Evolutionary conservation across 2,797 vertebrate genomes (phyloP).

Genomic region (Melanotaenia parkinsoni): DNA sequence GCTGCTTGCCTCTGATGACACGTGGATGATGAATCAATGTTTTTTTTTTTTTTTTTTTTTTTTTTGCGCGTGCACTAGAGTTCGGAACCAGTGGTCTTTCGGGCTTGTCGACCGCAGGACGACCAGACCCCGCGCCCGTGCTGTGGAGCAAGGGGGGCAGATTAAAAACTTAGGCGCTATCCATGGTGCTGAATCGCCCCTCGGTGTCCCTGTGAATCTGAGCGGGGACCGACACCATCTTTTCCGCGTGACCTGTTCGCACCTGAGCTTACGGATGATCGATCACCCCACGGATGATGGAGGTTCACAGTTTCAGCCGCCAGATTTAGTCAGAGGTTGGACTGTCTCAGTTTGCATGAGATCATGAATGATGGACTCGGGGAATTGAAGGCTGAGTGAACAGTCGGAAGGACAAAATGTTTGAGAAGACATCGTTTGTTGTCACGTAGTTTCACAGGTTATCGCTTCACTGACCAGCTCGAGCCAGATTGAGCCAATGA

Average conservation of each 20-base stretch:
- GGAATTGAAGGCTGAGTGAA: slow-evolving; percentile 63
- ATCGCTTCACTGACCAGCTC: slow-evolving; percentile 51
- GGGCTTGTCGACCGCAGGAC: slow-evolving; percentile 46
- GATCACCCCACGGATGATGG: slow-evolving; percentile 17
- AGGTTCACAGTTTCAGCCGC: slow-evolving; percentile 8
- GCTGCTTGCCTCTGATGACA: slow-evolving; percentile 34
- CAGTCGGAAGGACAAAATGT: slow-evolving; percentile 52
- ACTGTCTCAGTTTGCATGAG: slow-evolving; percentile 11
- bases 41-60: background rate
- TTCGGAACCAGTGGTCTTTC: slow-evolving; percentile 1
- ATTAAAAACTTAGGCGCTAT: slow-evolving; percentile 59
- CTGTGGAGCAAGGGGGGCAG: slow-evolving; percentile 5
- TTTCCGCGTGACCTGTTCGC: slow-evolving; percentile 27
- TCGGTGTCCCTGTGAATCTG: slow-evolving; percentile 20
- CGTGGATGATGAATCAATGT: slow-evolving; percentile 47
- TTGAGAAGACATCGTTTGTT: slow-evolving; percentile 41
- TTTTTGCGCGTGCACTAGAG: slow-evolving; percentile 19
- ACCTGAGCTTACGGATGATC: slow-evolving; percentile 43
- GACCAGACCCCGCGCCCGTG: slow-evolving; percentile 32
- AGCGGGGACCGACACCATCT: slow-evolving; percentile 38
- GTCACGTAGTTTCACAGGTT: slow-evolving; percentile 38
- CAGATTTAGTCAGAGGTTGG: slow-evolving; percentile 13
- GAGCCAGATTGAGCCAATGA: slow-evolving; percentile 18
- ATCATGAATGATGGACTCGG: slow-evolving; percentile 50
- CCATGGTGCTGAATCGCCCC: slow-evolving; percentile 63